Percentiles rank a stretch among this genome's conserved stretches.
These are phyloP conservation scores for Ladona fulva DNA, from an alignment of 1,140 invertebrate species.

Conservation along the genomic window DNA sequence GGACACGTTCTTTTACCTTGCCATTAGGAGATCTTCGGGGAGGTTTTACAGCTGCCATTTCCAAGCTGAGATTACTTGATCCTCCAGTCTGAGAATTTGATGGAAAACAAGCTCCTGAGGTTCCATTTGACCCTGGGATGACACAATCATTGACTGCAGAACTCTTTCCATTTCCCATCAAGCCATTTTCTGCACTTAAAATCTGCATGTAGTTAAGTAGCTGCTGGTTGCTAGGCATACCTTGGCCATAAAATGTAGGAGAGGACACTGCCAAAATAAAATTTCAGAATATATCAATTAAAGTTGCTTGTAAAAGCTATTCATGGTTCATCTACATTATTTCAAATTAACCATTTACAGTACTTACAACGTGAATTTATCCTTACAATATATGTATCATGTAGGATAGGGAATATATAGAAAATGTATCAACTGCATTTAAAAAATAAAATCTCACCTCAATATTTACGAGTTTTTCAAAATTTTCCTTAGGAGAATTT, in stretches of 20 bases:
- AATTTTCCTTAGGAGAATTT: no score
- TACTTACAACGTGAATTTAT: no score
- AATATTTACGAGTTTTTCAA: no score
- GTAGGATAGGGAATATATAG: no score
- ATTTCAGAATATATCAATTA: no score
- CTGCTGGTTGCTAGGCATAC: background rate
- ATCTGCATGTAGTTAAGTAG: background rate
- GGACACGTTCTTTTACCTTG: background rate
- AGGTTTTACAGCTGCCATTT: background rate
- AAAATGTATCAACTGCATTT: no score
- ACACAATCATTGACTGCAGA: background rate
- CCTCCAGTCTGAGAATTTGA: background rate
- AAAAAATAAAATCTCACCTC: no score
- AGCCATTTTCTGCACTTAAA: background rate
- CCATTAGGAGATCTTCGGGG: background rate
- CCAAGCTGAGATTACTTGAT: background rate
- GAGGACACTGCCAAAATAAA: background rate
- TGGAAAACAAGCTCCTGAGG: background rate
- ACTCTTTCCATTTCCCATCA: background rate
- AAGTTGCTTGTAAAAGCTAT: no score
- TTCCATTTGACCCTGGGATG: background rate
- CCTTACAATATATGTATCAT: no score
- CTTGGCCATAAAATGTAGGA: background rate
- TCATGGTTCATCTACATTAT: no score
- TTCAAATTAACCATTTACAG: no score